These are phyloP conservation scores for Venusia cambrica DNA, from an alignment of 2,888 invertebrate genomes.

Conservation along the genomic window DNA sequence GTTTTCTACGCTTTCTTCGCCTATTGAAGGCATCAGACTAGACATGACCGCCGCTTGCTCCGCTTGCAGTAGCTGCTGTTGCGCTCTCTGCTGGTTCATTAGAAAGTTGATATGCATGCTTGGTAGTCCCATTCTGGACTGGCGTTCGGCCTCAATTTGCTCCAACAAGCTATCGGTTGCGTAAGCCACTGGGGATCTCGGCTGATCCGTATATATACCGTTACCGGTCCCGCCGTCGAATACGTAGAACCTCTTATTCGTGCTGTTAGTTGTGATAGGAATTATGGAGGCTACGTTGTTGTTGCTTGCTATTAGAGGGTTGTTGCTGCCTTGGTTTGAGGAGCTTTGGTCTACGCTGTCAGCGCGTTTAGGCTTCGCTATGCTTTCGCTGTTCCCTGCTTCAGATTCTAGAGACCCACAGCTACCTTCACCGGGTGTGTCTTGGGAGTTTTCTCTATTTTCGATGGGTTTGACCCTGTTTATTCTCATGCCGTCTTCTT, in stretches of 20 bases:
- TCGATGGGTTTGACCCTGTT: slow-evolving; percentile 57
- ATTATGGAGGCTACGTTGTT: slow-evolving; percentile 70
- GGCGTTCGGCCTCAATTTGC: slow-evolving; percentile 72
- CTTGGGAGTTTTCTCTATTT: slow-evolving; percentile 57
- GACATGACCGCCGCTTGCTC: slow-evolving; percentile 65
- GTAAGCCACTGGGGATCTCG: slow-evolving; percentile 70
- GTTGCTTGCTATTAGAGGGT: slow-evolving; percentile 69
- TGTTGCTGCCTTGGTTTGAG: slow-evolving; percentile 77
- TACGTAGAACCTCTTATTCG: slow-evolving; percentile 71
- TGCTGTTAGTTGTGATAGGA: slow-evolving; percentile 62
- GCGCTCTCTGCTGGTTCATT: slow-evolving; percentile 64
- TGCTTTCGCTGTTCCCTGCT: slow-evolving; percentile 61
- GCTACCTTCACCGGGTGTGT: slow-evolving; percentile 70
- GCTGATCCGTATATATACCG: slow-evolving; percentile 57
- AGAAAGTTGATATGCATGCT: slow-evolving; percentile 76
- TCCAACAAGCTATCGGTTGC: slow-evolving; percentile 73
- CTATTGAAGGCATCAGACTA: slow-evolving; percentile 74
- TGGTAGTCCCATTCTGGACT: slow-evolving; percentile 70
- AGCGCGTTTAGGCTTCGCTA: slow-evolving; percentile 59
- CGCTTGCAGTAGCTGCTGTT: slow-evolving; percentile 44
- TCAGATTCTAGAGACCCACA: slow-evolving; percentile 74
- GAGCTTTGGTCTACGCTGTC: slow-evolving; percentile 73
- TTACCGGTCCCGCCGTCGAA: slow-evolving; percentile 69
- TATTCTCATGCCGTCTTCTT: slow-evolving; percentile 50
- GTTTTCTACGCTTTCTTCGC: slow-evolving; percentile 79